These are phyloP conservation scores for Malaclemys terrapin DNA, from an alignment of 2,113 vertebrate genomes.

Conservation along the genomic window DNA sequence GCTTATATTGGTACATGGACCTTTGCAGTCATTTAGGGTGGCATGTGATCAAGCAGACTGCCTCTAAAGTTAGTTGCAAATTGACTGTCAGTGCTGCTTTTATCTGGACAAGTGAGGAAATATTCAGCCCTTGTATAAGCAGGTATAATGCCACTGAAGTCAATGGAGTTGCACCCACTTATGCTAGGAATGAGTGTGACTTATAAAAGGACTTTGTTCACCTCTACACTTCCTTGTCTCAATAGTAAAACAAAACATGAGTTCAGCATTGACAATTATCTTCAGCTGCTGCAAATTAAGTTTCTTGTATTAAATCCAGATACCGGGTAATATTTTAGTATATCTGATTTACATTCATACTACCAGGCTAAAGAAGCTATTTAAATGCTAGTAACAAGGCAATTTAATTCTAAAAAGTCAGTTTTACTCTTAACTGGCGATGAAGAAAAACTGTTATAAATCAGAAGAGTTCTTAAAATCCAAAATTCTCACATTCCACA, in stretches of 20 bases:
- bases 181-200: background rate
- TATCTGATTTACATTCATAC: background rate
- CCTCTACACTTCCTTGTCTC: background rate
- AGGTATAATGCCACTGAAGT: background rate
- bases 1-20: background rate
- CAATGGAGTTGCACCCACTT: background rate
- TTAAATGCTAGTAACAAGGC: background rate
- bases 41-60: background rate
- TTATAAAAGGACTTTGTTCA: background rate
- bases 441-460: background rate
- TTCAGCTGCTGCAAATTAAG: background rate
- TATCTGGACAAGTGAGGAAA: background rate
- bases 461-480: constrained; percentile 49
- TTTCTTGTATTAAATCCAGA: background rate
- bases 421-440: background rate
- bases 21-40: background rate
- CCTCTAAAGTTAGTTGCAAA: background rate
- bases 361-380: background rate
- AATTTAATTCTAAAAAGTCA: constrained; percentile 13
- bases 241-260: background rate
- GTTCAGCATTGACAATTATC: background rate
- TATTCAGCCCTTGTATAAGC: background rate
- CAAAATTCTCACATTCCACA: constrained; percentile 55
- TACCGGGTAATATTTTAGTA: background rate
- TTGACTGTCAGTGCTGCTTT: background rate